Base-by-base conservation (phyloP, 1,140 invertebrate genomes). In the Drosophila santomea region DNA sequence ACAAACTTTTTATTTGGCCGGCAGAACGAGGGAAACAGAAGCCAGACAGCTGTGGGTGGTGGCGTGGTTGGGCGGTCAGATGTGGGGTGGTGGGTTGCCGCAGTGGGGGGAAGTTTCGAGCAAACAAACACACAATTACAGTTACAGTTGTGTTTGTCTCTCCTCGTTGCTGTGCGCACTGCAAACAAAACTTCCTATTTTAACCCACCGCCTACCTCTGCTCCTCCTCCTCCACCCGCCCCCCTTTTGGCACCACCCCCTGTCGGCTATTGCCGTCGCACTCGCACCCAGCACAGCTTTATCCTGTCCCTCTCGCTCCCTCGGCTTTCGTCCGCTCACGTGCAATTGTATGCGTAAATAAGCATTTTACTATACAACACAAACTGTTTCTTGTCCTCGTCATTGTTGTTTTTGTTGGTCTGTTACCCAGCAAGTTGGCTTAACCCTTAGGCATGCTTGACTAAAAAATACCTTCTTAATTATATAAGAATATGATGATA, bases 281-380 rank as follows among this genome's bases (percentile, higher is more conserved):
- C 44, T 54, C 12, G 32, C 60, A 63, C 63, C 32, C 36, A 8
- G n/a, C 28, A 8, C 14, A 15, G 2, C 20, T 28, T 28, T 48
- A 14, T 20, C n/a, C 14, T 12, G 38, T 23, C 51, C 47, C 20
- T 17, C 15, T 48, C 47, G 4, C 12, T 20, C 47, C 28, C n/a
- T 4, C 23, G 25, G 7, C 38, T 20, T 39, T 38, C 28, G 67
- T 2, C 36, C 61, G 52, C 45, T 76, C 63, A 69, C 74, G 67
- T 72, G 83, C 76, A 83, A 83, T 63, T 79, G 83, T 86, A 80
- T 86, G 83, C 84, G 83, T 86, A 86, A 86, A 86, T 86, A 86
- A 88, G 84, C 79, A 88, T 89, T 86, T 83, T 75, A 78, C 74
- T 78, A 71, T 71, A 82, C 54, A 79, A 75, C 25, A 57, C 45